A percentile compares a stretch with the other conserved stretches of the same genome.
Evolutionary conservation across 2,888 invertebrate species (phyloP).

Genomic region (Plebejus melissa): DNA sequence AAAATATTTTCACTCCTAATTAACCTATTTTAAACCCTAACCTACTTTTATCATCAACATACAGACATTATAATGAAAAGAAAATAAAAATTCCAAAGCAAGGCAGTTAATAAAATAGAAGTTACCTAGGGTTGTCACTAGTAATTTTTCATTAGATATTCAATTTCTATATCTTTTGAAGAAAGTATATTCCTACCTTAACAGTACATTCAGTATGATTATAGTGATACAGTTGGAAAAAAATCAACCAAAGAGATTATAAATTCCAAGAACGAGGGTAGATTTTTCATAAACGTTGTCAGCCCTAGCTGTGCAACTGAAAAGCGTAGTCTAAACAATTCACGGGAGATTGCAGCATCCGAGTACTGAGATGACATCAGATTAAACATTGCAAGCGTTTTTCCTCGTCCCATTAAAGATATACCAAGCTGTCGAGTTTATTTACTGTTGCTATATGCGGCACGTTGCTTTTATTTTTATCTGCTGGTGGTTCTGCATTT

Average conservation of each 20-base stretch:
- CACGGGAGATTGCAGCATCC: constrained; percentile 57
- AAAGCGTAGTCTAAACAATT: constrained; percentile 55
- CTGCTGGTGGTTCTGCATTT: neutral
- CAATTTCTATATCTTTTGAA: neutral
- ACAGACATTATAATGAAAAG: constrained; percentile 15
- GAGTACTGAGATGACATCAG: constrained; percentile 57
- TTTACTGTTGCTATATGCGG: constrained; percentile 30
- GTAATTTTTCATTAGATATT: neutral
- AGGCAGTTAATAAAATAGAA: constrained; percentile 33
- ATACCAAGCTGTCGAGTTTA: constrained; percentile 35
- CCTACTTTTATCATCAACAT: constrained; percentile 24
- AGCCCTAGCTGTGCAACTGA: constrained; percentile 27
- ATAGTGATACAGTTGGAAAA: neutral
- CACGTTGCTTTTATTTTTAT: constrained; percentile 12
- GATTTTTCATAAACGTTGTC: neutral
- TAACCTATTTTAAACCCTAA: constrained; percentile 15
- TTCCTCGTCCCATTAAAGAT: constrained; percentile 59
- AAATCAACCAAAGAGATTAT: neutral
- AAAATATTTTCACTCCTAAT: neutral
- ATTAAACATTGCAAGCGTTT: constrained; percentile 65
- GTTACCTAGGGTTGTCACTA: constrained; percentile 26
- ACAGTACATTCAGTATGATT: neutral
- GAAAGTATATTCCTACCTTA: neutral
- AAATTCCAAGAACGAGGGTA: neutral
- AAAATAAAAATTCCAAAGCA: constrained; percentile 29